Conservation (phyloP, 2,113 vertebrate species). For the Heptranchias perlo region DNA sequence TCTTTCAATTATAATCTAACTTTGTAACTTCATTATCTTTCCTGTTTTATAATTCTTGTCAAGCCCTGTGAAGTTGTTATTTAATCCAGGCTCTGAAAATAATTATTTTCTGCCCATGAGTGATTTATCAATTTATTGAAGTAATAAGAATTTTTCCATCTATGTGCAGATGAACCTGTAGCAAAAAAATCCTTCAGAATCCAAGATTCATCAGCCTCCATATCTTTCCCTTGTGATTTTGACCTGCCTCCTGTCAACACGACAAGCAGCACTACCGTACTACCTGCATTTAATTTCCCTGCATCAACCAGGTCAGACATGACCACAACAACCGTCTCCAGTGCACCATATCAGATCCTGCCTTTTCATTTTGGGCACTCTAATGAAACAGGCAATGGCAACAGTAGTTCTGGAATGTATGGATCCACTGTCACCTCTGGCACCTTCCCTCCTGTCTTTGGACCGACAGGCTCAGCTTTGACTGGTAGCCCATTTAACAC, state of each 20-base stretch:
- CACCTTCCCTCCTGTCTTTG: neutral
- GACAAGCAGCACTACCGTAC: neutral
- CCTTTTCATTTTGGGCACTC: neutral
- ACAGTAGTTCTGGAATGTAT: neutral
- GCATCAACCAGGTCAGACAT: neutral
- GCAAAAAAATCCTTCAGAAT: neutral
- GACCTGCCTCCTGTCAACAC: neutral
- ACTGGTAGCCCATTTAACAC: neutral
- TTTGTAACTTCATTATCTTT: neutral
- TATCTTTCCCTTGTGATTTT: constrained; percentile 15
- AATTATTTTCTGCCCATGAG: neutral
- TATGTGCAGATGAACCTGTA: neutral
- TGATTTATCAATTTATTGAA: neutral
- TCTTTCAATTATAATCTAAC: neutral
- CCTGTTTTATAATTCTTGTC: neutral
- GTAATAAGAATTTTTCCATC: neutral
- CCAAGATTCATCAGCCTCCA: neutral
- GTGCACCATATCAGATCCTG: neutral
- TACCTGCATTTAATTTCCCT: neutral
- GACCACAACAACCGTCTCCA: neutral
- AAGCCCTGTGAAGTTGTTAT: neutral
- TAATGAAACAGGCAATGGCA: neutral
- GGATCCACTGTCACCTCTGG: neutral
- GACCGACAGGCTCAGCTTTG: neutral
- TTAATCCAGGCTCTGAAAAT: neutral